Base-by-base conservation (phyloP, 2,888 invertebrate species). In the Drosophila cognata region DNA sequence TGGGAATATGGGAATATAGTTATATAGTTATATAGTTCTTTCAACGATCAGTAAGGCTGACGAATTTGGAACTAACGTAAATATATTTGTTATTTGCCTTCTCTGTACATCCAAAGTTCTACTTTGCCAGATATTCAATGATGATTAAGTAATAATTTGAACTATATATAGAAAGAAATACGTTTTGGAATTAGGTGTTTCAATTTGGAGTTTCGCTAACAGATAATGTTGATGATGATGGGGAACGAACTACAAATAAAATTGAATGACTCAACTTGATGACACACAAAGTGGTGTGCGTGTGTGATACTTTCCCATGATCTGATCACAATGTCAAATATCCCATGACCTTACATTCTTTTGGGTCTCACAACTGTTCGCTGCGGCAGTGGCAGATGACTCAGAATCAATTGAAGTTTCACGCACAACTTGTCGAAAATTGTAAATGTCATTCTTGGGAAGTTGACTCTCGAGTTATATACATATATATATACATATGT, bases 341-440 rank as follows among this genome's bases (percentile, higher is more conserved):
- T 65, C 64, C 64, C 64, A 65, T 63, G 64, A 63, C 64, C 64
- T 63, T 16, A 16, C 28, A 50, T 50, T 28, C 18, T 28, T 50
- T 16, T 50, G 28, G 25, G 28, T n/a, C 28, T 11, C 67, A 25
- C 25, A 48, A 46, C 25, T 46, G 36, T 67, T 52, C 18, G 58
- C 46, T 70, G 29, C 11, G 36, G 36, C 16, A 10, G 31, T 13
- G 36, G 36, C 16, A 10, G 31, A 29, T 51, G 50, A 18, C 29
- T 41, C 46, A 46, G 25, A 70, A 66, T 67, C 68, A 81, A 66
- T 78, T 59, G 64, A 64, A 67, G 60, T 69, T 77, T 81, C 66
- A 80, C 77, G 77, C 78, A 59, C 66, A 77, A 64, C 65, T 81
- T 77, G 74, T 74, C 59, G 61, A 74, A 80, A 81, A 79, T 71